Conservation (phyloP, 2,113 vertebrate genomes). For the Jaculus jaculus region DNA sequence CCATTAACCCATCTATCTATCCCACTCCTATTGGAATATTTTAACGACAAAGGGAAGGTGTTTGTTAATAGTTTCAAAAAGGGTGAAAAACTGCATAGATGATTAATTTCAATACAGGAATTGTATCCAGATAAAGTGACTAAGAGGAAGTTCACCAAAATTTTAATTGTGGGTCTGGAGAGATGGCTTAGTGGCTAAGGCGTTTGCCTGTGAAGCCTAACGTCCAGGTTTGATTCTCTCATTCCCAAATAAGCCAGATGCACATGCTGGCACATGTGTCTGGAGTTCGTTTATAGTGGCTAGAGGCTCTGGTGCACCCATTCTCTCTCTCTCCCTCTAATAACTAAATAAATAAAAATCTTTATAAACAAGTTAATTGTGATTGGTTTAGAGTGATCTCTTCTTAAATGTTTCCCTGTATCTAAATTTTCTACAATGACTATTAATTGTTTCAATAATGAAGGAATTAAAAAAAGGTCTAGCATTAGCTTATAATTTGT, state of each 20-base stretch:
- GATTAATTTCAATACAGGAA: neutral
- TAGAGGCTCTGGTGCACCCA: too few relatives aligned
- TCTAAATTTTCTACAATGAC: slow-evolving; percentile 47
- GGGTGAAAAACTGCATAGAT: neutral
- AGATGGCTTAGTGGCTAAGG: too few relatives aligned
- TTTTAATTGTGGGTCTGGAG: neutral
- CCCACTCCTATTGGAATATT: neutral
- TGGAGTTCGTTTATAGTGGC: too few relatives aligned
- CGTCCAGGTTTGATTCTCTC: too few relatives aligned
- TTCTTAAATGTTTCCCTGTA: slow-evolving; percentile 5
- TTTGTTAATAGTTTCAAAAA: slow-evolving; percentile 12
- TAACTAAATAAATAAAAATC: too few relatives aligned
- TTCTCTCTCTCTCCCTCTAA: too few relatives aligned
- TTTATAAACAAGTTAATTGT: too few relatives aligned
- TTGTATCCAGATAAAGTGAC: slow-evolving; percentile 4
- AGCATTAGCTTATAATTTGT: slow-evolving; percentile 14
- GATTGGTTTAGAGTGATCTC: slow-evolving; percentile 20
- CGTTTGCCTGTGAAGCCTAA: too few relatives aligned
- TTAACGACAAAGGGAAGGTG: slow-evolving; percentile 16
- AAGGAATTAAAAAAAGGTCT: slow-evolving; percentile 48
- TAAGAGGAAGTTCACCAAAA: slow-evolving; percentile 54
- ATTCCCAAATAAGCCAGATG: too few relatives aligned
- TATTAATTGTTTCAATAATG: slow-evolving; percentile 46
- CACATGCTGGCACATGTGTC: too few relatives aligned
- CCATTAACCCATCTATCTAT: too few relatives aligned